Base-by-base conservation (phyloP, 2,113 vertebrate genomes). In the Melanerpes aurifrons region DNA sequence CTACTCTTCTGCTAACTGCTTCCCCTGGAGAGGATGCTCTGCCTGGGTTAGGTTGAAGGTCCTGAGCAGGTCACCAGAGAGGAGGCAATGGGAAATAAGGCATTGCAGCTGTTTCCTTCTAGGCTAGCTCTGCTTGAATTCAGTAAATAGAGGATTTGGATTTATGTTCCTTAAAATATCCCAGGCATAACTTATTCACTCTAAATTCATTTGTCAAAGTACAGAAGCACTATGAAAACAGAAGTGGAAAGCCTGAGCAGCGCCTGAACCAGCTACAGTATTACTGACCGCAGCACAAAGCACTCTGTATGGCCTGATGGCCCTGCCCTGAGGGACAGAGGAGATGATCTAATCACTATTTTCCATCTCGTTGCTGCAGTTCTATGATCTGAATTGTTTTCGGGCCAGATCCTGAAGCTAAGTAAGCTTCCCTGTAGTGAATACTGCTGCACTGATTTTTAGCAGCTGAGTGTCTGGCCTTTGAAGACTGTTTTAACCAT, bases 121-220 rank as follows among this genome's bases (percentile, higher is more conserved):
- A 62, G 74, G 40, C 58, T 79, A 81, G 64, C 35, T 72, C 63
- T 71, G 54, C 53, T 48, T 84, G 47, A 76, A 24, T 87, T 92
- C 75, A 75, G 72, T 78, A 87, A 93, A 93, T 53, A 88, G 79
- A 84, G 40, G 79, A 84, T 83, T 94, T 93, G 83, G 84, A 73
- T 89, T 90, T 82, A 75, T 83, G 75, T 91, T 88, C 94, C 86
- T 95, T 95, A 96, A 96, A 45, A 95, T 89, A 97, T 85, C 82
- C 54, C 63, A 58, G 62, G 69, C 93, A 96, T 95, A 91, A 96
- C 96, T 97, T 96, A 97, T 97, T 97, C 87, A 96, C 80, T 96
- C 62, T 74, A 95, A 86, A 72, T 68, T 73, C 84, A 86, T 94
- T 92, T 87, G 74, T 94, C 61, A 83, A 81, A 92, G 87, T 83